These are phyloP conservation scores for Caenorhabditis plicata DNA, from an alignment of 2,888 invertebrate genomes.

Conservation along the genomic window DNA sequence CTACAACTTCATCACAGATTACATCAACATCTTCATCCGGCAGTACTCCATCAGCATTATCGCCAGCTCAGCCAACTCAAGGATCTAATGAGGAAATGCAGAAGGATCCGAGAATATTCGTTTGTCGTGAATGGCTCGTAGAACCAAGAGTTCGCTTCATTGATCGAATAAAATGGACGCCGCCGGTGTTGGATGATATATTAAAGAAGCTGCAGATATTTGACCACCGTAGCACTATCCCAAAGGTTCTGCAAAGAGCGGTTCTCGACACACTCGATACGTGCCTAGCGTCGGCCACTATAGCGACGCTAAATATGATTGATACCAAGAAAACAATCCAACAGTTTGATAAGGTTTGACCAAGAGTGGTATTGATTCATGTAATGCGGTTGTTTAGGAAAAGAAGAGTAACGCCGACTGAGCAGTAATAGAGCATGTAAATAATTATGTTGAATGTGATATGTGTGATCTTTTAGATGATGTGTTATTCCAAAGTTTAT, in stretches of 20 bases:
- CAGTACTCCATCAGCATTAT: constrained; percentile 11
- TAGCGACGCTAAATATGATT: constrained; percentile 20
- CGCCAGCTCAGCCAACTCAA: constrained; percentile 9
- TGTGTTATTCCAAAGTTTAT: no score
- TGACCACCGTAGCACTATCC: constrained; percentile 95
- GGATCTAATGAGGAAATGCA: constrained; percentile 8
- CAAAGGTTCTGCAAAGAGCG: constrained; percentile 98
- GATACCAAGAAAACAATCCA: constrained; percentile 22
- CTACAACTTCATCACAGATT: background rate
- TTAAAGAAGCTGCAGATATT: constrained; percentile 88
- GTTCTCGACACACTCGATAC: constrained; percentile 96
- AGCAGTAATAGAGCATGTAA: no score
- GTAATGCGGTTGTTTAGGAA: no score
- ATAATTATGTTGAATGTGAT: no score
- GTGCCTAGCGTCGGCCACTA: constrained; percentile 73
- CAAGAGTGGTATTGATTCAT: no score
- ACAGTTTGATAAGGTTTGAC: constrained; percentile 21
- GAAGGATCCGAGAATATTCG: constrained; percentile 82
- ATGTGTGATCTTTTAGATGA: no score
- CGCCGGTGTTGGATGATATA: constrained; percentile 96
- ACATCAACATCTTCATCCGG: constrained; percentile 7
- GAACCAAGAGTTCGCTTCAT: constrained; percentile 75
- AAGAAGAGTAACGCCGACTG: no score
- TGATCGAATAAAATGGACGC: constrained; percentile 74
- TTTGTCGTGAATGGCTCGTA: constrained; percentile 92